Base-by-base conservation (phyloP, 2,113 vertebrate genomes). In the Balaenoptera acutorostrata region DNA sequence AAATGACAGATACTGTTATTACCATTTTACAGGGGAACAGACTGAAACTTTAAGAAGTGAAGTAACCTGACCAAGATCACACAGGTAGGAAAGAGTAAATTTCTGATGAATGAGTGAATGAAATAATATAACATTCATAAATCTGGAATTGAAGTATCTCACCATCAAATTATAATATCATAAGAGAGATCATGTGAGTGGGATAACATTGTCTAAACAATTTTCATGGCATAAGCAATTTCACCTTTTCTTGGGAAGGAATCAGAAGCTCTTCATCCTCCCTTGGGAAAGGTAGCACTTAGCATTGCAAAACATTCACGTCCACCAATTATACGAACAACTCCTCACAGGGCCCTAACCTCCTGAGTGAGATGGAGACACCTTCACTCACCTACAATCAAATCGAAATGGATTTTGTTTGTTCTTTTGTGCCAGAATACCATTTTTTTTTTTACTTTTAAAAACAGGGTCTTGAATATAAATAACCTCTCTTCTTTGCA, bases 161-260 rank as follows among this genome's bases (percentile, higher is more conserved):
- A 74, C 39, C 11, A 44, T 83, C 44, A 92, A 87, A 77, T 92
- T 68, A 63, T 49, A 57, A 57, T 86, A 33, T 82, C 66, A 23
- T 23, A 69, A 92, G 23, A 78, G 55, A 61, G 68, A 55, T 74
- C 15, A 44, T n/a, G 13, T 84, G 55, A 83, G 10, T 94, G 59
- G 21, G 75, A 55, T n/a, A 68, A 49, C 46, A 83, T 77, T 93
- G 71, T 94, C 83, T 46, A 81, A 97, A 93, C 15, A 86, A 31
- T 39, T 87, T 46, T 69, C 59, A n/a, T 49, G 29, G 17, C 41
- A 68, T 69, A 49, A 85, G 23, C 52, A 69, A 80, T 87, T 95
- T 90, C 55, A 85, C 6, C 21, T 88, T 95, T 83, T 63, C 87
- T 93, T 87, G 68, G 33, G 61, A 97, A 89, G 23, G n/a, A 86